Evolutionary conservation across 2,113 vertebrate species (phyloP), one percentile per base, ranked within the genome.

Genomic region (Heliornis fulica): DNA sequence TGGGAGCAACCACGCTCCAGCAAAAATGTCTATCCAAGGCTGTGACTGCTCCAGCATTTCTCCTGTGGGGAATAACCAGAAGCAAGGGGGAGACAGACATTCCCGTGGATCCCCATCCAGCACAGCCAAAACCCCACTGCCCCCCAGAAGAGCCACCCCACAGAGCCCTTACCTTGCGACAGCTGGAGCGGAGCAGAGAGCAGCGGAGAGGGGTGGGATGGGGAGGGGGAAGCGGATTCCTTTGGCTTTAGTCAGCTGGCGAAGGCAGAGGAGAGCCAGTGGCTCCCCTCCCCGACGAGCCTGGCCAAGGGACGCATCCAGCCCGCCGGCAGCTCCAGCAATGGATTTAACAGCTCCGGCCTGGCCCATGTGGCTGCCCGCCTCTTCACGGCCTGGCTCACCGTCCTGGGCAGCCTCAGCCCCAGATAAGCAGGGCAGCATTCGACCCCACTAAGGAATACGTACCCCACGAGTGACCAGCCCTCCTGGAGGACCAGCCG

Each of bases 331-430:
- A 70, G 86, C 95, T 85, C 83, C 41, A 0, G 32, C 87, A 6
- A 95, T 96, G 85, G 65, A 78, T 96, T 97, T 96, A 94, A 68
- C 95, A 97, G 93, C 82, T 68, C 80, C 36, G 16, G 59, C 88
- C 65, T 86, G 85, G 76, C 64, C 86, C 64, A 25, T 66, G 14
- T 83, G 89, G 46, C 60, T 91, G 34, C 74, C 46, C 1, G 1
- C 68, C 38, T 66, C 76, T 34, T 22, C 36, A 48, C 31, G 46
- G 51, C 53, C 92, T 60, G 46, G 69, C 56, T 59, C 38, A 3
- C 48, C 51, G 46, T 36, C 63, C 51, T 22, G 36, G 50, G 40
- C 57, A 82, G 64, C 72, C 41, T 88, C 63, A 72, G 53, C 10
- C 26, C 50, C 34, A 56, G 31, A 4, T 4, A 77, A 22, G 14